Base-by-base conservation (phyloP, 2,888 invertebrate genomes). In the Pediacus dermestoides region DNA sequence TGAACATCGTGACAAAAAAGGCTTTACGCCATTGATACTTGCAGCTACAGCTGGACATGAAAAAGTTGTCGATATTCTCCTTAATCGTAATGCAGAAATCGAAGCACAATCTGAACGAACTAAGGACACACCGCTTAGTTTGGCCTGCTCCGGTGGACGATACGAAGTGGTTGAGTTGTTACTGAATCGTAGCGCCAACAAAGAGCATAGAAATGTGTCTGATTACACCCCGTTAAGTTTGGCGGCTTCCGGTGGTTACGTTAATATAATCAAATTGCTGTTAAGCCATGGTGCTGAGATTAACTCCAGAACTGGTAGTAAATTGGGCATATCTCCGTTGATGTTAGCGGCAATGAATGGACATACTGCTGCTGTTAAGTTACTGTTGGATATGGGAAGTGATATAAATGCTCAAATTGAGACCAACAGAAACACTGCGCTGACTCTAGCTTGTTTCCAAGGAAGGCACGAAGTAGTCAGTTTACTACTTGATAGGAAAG, bases 271-370 rank as follows among this genome's bases (percentile, higher is more conserved):
- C 59, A 87, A 94, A 60, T 77, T 99, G 45, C 74, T 99, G 47
- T 74, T 99, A 28, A 87, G 83, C 62, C 87, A 92, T 68, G 95
- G 94, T 58, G 97, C 97, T 26, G 99, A 99, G 72, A 99, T 99
- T 54, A 99, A 99, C 74, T 97, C 97, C 9, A 81, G 93, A 50
- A 93, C 92, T 33, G 95, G 95, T 30, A 93, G 93, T 50, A 96
- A 97, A 72, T 75, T 97, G 39, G 97, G 99, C 52, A 99, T 99
- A 60, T 96, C 96, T 1, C 99, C 99, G 2, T 77, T 99, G 36
- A 99, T 99, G 99, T 71, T 99, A 63, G 96, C 97, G 10, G 94
- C 97, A 13, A 99, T 99, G 97, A 99, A 99, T 75, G 97, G 97
- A 0, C 92, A 93, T 64, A 85, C 87, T 62, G 89, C 91, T 43